Evolutionary conservation across 2,797 vertebrate genomes (phyloP).

Genomic region (Galago senegalensis): DNA sequence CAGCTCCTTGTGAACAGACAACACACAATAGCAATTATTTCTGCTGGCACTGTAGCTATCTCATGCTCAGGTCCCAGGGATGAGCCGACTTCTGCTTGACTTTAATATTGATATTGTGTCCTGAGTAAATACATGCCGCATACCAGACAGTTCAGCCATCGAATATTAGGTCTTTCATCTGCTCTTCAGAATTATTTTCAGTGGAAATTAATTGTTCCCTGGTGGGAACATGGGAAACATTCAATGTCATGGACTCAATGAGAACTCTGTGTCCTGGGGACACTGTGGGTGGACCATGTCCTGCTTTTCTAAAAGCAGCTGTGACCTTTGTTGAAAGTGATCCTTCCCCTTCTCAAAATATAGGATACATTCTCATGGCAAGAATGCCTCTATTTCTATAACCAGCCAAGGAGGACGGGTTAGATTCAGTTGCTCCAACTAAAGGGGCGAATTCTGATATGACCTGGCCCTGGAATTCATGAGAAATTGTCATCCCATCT

Average conservation of each 20-base stretch:
- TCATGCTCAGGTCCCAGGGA: too few species aligned
- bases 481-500: neutral
- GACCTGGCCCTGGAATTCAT: neutral
- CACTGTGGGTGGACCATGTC: too few species aligned
- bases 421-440: neutral
- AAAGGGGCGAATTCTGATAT: neutral
- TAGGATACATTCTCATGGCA: neutral
- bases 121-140: neutral
- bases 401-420: neutral
- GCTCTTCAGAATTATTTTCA: neutral
- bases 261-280: neutral
- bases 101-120: neutral
- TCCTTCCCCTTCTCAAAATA: neutral
- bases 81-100: neutral
- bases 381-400: neutral
- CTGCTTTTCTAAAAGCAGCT: neutral
- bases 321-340: neutral
- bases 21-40: neutral
- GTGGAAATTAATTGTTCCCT: neutral
- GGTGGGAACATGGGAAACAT: neutral
- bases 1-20: too few species aligned
- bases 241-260: accelerated
- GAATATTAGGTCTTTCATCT: neutral
- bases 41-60: too few species aligned
- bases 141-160: too few species aligned